phyloP scores from a whole-genome alignment of 2,113 vertebrate genomes.

The Tetrao urogallus region DNA sequence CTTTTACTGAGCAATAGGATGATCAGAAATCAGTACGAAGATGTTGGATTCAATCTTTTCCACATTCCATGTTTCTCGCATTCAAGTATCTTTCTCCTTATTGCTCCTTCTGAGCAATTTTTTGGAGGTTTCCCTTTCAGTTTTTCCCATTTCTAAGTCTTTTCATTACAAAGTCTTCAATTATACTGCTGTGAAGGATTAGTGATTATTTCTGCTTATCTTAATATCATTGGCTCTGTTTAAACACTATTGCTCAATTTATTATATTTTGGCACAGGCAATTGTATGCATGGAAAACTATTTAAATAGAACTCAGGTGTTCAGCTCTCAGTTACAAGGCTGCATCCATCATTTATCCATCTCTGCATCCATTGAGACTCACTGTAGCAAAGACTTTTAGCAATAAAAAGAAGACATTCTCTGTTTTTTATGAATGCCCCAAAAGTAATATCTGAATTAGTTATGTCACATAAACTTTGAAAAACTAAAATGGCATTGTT shows the following conservation, averaged over 20 bases:
- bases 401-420: neutral
- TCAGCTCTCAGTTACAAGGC: neutral
- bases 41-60: neutral
- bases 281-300: neutral
- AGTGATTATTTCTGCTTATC: conserved; percentile 12
- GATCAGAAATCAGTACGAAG: neutral
- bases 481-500: conserved; percentile 37
- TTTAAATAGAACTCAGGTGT: neutral
- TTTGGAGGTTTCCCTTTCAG: neutral
- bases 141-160: neutral
- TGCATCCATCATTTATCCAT: neutral
- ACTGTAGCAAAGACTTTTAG: neutral
- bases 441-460: neutral
- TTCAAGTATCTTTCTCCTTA: neutral
- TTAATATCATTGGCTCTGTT: neutral
- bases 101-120: neutral
- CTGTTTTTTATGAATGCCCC: neutral
- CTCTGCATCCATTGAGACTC: neutral
- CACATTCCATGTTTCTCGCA: neutral
- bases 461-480: neutral
- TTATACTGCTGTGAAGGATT: neutral
- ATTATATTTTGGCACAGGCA: neutral
- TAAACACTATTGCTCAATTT: neutral
- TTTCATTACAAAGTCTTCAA: neutral
- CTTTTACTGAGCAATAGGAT: neutral